Base-by-base conservation (phyloP, 2,888 invertebrate species). In the Slavum lentiscoides region DNA sequence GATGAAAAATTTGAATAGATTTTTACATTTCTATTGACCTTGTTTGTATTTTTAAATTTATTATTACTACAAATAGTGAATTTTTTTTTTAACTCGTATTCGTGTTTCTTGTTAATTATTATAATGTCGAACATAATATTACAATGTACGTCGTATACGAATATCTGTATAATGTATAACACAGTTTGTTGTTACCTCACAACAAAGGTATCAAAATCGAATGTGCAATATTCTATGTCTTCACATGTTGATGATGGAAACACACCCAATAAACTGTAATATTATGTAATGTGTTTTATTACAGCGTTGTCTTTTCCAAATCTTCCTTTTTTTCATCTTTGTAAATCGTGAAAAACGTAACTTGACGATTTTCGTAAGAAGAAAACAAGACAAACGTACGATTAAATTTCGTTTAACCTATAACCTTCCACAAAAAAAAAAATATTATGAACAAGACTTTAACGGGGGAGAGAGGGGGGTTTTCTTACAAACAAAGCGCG, bases 11-110 rank as follows among this genome's bases (percentile, higher is more conserved):
- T 43, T 53, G 23, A 23, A 64, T 11, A 19, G 9, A 19, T 67
- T n/a, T 67, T 67, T 43, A 11, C 43, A 11, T 43, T 43, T 43
- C 43, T 11, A 11, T 43, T 11, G 7, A 43, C 11, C 11, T 49
- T 49, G 49, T 49, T 11, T 13, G 13, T 13, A 67, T 19, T 13
- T 21, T 49, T 23, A 23, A 43, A 61, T 43, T 23, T 6, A 70
- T 58, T 70, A 70, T 53, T 58, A n/a, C 37, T 58, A 3, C 1
- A 53, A 8, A n/a, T 49, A 49, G 11, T 49, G 15, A n/a, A 58
- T 30, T 39, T 70, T 70, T 17, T 19, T 39, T 70, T 70, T 17
- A 70, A 53, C 68, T 15, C 3, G 58, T 70, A 37, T 39, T 70
- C 19, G 23, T 43, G 9, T 23, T 61, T 61, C 23, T 72, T 23